phyloP scores from a whole-genome alignment of 2,797 vertebrate species.

The Brachyrhaphis roseni region DNA sequence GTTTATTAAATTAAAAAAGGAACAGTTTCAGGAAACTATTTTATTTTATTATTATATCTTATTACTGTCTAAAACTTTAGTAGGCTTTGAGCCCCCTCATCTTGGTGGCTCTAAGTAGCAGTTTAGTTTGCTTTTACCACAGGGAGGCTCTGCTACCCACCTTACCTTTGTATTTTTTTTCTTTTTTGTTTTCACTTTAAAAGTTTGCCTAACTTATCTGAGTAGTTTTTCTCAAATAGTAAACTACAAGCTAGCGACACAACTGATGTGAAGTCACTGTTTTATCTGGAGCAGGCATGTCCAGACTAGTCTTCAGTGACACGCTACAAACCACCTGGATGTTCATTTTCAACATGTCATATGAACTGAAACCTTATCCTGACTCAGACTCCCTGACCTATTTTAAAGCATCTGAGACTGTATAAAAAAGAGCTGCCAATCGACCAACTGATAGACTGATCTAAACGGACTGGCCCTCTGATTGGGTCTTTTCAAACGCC shows the following conservation, averaged over 20 bases:
- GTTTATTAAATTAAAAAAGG: not conserved
- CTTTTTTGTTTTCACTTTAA: not conserved
- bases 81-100: not conserved
- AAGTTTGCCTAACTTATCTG: not conserved
- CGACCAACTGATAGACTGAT: not conserved
- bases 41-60: not conserved
- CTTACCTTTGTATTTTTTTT: not conserved
- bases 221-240: not conserved
- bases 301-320: constrained; percentile 41
- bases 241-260: not conserved
- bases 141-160: not conserved
- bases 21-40: not conserved
- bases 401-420: constrained; percentile 7
- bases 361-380: constrained; percentile 47
- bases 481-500: constrained; percentile 8
- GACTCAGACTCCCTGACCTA: constrained; percentile 32
- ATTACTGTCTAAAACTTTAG: too few species aligned
- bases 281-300: constrained; percentile 30
- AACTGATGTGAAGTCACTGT: not conserved
- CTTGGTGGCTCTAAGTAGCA: not conserved
- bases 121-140: not conserved
- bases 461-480: not conserved
- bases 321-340: constrained; percentile 14
- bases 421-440: not conserved
- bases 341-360: constrained; percentile 38